Percentiles rank a stretch among this genome's conserved stretches.
These are phyloP conservation scores for Rhyacophila brunnea DNA, from an alignment of 1,140 invertebrate genomes.

Conservation along the genomic window DNA sequence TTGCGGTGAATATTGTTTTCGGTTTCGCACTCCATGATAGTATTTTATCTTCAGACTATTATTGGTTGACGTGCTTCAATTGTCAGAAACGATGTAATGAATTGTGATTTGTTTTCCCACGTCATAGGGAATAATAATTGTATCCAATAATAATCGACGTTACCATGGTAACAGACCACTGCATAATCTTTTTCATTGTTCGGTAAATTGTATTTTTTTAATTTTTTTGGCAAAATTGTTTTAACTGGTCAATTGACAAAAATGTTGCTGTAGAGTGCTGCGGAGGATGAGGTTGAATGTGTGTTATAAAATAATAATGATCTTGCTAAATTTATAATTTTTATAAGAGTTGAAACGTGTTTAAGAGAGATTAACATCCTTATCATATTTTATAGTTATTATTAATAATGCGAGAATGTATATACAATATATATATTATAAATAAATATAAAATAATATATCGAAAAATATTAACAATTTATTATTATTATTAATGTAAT, in stretches of 20 bases:
- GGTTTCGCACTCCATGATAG: neutral
- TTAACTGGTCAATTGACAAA: neutral
- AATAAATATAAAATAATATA: conserved; percentile 33
- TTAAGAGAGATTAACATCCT: conserved; percentile 31
- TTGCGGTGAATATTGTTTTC: too few species aligned
- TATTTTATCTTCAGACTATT: neutral
- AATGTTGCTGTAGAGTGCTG: conserved; percentile 5
- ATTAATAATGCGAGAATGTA: conserved; percentile 19
- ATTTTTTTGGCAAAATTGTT: neutral
- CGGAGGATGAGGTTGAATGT: conserved; percentile 2
- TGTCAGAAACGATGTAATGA: neutral
- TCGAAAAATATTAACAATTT: conserved; percentile 34
- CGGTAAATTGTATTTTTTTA: neutral
- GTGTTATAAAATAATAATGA: conserved; percentile 10
- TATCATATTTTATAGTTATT: conserved; percentile 28
- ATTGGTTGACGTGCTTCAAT: neutral
- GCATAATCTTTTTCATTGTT: neutral
- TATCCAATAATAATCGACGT: neutral
- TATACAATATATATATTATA: conserved; percentile 26
- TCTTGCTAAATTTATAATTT: conserved; percentile 29
- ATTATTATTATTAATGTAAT: conserved; percentile 34
- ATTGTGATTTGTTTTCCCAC: neutral
- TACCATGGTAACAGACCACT: neutral
- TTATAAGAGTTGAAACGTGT: conserved; percentile 31
- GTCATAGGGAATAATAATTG: neutral